Conservation (phyloP, 2,113 vertebrate species). For the Cavia aperea region DNA sequence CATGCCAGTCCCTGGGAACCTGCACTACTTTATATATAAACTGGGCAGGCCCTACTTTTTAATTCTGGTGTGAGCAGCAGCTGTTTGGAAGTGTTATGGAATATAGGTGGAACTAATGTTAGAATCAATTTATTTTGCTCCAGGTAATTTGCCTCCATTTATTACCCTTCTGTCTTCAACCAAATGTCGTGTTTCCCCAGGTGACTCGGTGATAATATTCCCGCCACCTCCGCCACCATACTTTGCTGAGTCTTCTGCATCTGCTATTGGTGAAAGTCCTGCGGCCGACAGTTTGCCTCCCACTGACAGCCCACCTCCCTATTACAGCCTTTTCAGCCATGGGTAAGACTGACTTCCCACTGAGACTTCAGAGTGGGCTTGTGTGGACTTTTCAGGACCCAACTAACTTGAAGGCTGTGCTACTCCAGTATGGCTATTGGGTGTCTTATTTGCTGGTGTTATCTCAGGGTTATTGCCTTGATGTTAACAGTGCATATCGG, state of each 20-base stretch:
- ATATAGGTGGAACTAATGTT: background rate
- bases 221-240: conserved; percentile 82
- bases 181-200: conserved; percentile 61
- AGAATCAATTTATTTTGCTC: background rate
- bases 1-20: background rate
- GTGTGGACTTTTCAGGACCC: background rate
- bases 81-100: background rate
- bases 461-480: background rate
- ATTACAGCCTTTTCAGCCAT: conserved; percentile 74
- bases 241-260: conserved; percentile 73
- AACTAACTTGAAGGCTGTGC: background rate
- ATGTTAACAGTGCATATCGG: background rate
- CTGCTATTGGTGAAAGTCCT: conserved; percentile 40
- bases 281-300: conserved; percentile 35
- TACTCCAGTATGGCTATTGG: no score
- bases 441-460: background rate
- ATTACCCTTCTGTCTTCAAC: background rate
- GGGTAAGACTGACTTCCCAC: conserved; percentile 74
- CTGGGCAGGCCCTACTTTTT: background rate
- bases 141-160: background rate
- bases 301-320: conserved; percentile 76
- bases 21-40: background rate
- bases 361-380: background rate
- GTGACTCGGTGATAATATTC: conserved; percentile 79
- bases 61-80: background rate